Evolutionary conservation across 2,113 vertebrate genomes (phyloP).

Genomic region (Eupsittula cactorum): DNA sequence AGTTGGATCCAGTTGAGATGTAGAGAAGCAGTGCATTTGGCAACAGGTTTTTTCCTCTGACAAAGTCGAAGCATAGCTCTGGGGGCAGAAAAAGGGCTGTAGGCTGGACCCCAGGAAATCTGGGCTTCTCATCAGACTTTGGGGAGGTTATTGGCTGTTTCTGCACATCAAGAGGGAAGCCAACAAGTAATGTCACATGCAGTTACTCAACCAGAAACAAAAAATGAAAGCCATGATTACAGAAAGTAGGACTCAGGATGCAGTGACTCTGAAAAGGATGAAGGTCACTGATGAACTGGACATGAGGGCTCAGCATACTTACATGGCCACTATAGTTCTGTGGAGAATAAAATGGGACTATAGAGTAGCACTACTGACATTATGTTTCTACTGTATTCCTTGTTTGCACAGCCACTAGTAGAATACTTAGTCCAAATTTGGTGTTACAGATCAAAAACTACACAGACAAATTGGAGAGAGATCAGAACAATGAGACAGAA

Average conservation of each 20-base stretch:
- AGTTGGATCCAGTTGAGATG: neutral
- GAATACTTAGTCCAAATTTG: neutral
- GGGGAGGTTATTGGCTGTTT: neutral
- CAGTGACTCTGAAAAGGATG: neutral
- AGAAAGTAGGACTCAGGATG: neutral
- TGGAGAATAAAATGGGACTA: neutral
- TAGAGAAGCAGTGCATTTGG: neutral
- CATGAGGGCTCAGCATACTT: neutral
- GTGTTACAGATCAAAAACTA: neutral
- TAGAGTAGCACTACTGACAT: neutral
- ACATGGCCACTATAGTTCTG: neutral
- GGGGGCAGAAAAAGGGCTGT: neutral
- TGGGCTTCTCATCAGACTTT: neutral
- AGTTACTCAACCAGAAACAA: neutral
- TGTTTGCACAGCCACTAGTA: neutral
- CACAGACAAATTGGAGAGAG: neutral
- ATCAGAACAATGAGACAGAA: neutral
- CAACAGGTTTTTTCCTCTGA: neutral
- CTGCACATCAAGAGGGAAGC: neutral
- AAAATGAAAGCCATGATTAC: neutral
- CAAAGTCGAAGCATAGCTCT: neutral
- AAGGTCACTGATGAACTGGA: neutral
- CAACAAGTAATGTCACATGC: neutral
- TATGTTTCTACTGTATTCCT: neutral
- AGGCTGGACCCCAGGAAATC: neutral